These are phyloP conservation scores for Takifugu ocellatus DNA, from an alignment of 2,797 vertebrate species.

Conservation along the genomic window DNA sequence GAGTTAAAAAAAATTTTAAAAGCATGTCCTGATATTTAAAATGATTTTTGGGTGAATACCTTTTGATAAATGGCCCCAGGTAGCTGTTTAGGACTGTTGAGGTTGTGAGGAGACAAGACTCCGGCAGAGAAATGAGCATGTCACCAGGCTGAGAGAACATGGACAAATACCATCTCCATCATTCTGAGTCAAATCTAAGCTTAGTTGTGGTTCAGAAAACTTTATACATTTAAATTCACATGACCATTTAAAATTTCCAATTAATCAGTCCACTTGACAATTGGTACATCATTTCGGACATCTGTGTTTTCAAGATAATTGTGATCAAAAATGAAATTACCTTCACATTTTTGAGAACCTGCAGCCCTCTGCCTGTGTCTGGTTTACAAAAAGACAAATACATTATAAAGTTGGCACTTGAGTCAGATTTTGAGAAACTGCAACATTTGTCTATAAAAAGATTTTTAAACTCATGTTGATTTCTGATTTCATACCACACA, in stretches of 20 bases:
- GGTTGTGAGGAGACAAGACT: conserved; percentile 89
- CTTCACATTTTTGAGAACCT: conserved; percentile 75
- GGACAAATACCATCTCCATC: no score
- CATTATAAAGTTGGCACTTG: neutral
- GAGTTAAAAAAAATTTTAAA: no score
- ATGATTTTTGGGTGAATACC: conserved; percentile 64
- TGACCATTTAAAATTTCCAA: no score
- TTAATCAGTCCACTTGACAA: no score
- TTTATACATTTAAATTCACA: no score
- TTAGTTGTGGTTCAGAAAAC: no score
- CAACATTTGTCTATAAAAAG: neutral
- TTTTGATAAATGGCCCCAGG: conserved; percentile 80
- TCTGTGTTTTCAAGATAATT: no score
- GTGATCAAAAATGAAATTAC: conserved; percentile 56
- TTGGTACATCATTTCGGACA: no score
- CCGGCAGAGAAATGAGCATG: conserved; percentile 85
- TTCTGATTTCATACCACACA: no score
- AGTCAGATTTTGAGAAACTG: neutral
- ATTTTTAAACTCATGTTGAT: neutral
- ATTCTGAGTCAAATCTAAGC: no score
- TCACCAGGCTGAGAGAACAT: conserved; percentile 68
- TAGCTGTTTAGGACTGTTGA: conserved; percentile 83
- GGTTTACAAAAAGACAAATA: conserved; percentile 7
- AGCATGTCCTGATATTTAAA: neutral
- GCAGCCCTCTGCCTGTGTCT: conserved; percentile 90